Conservation (phyloP, 1,140 invertebrate genomes). For the Mizuhopecten yessoensis region DNA sequence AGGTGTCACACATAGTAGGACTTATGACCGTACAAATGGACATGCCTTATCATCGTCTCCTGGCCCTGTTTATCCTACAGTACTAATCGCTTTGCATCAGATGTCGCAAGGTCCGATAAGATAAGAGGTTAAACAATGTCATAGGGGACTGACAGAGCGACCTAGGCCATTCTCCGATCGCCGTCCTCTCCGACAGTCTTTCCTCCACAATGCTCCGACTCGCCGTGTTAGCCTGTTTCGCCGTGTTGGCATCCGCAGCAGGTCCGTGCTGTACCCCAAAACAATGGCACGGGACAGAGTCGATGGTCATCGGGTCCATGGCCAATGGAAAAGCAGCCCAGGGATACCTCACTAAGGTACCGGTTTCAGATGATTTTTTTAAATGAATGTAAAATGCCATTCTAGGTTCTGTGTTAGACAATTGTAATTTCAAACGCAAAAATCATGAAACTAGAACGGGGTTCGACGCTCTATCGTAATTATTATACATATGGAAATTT, state of each 20-base stretch:
- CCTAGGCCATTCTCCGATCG: background rate
- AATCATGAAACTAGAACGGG: too few relatives aligned
- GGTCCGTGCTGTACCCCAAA: background rate
- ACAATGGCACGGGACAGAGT: background rate
- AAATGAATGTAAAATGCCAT: too few relatives aligned
- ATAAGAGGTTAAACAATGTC: conserved; percentile 16
- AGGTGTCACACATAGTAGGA: background rate
- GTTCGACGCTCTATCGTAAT: too few relatives aligned
- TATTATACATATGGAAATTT: too few relatives aligned
- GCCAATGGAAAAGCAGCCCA: background rate
- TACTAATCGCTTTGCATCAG: background rate
- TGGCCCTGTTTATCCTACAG: background rate
- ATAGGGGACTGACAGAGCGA: background rate
- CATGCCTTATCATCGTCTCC: conserved; percentile 7
- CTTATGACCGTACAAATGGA: background rate
- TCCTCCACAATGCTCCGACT: background rate
- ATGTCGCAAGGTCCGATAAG: background rate
- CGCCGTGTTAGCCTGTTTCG: background rate
- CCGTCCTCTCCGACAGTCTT: background rate
- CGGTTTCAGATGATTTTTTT: too few relatives aligned
- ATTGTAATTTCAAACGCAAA: too few relatives aligned
- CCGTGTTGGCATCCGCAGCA: background rate
- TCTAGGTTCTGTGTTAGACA: too few relatives aligned
- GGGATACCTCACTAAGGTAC: too few relatives aligned
- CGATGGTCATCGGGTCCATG: background rate